These are phyloP conservation scores for Gasterosteus nipponicus DNA, from an alignment of 2,113 vertebrate species.

Conservation along the genomic window DNA sequence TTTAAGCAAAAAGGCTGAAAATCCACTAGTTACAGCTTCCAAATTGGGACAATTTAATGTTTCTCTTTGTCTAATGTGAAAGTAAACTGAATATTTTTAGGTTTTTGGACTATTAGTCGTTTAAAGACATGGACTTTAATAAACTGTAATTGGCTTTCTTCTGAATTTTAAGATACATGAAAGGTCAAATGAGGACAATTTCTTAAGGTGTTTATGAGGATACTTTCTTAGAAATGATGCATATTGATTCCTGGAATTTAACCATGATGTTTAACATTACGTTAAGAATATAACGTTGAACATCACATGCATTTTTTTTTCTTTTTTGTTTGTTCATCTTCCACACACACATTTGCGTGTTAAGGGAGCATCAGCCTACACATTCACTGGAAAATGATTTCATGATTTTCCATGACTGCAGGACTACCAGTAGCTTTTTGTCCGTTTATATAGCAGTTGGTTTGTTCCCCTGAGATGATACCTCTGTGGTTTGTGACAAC, in stretches of 20 bases:
- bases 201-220: background rate
- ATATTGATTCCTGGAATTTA: too few species aligned
- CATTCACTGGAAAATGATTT: background rate
- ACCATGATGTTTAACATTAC: too few species aligned
- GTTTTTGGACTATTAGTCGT: background rate
- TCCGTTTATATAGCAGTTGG: background rate
- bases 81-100: background rate
- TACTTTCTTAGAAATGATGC: too few species aligned
- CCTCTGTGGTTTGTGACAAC: too few species aligned
- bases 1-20: background rate
- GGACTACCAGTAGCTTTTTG: background rate
- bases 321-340: background rate
- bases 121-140: background rate
- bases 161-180: background rate
- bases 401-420: slow-evolving; percentile 2
- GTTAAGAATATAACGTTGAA: background rate
- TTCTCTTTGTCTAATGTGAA: background rate
- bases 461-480: background rate
- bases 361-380: background rate
- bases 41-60: background rate
- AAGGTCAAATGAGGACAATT: background rate
- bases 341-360: background rate
- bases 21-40: background rate
- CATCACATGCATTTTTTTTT: background rate
- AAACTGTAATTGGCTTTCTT: background rate